Percentiles rank a stretch among this genome's conserved stretches.
These are phyloP conservation scores for Ctenicera cuprea DNA, from an alignment of 2,888 invertebrate species.

Conservation along the genomic window DNA sequence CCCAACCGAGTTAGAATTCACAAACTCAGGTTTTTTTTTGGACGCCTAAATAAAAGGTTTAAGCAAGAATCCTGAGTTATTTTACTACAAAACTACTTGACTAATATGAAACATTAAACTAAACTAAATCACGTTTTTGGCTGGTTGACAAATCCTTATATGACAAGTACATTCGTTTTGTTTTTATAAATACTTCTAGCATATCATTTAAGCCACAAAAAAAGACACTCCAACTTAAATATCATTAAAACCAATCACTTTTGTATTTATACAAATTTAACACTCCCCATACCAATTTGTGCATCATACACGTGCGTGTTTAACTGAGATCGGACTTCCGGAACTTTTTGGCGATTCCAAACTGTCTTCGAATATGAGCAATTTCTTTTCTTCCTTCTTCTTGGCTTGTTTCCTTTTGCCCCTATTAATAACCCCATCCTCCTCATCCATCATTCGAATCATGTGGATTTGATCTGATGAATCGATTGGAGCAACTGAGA, in stretches of 20 bases:
- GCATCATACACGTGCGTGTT: background rate
- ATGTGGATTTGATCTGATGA: conserved; percentile 84
- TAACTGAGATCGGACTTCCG: conserved; percentile 34
- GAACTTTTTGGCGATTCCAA: conserved; percentile 61
- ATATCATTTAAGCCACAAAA: background rate
- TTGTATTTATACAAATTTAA: background rate
- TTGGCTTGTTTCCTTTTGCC: conserved; percentile 64
- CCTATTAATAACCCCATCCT: conserved; percentile 80
- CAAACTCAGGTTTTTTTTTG: too few relatives aligned
- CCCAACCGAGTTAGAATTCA: too few relatives aligned
- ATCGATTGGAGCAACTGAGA: conserved; percentile 86
- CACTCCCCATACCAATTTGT: too few relatives aligned
- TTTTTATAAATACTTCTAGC: too few relatives aligned
- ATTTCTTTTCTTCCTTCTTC: conserved; percentile 72
- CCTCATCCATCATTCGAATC: conserved; percentile 85
- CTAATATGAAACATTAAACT: too few relatives aligned
- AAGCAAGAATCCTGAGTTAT: too few relatives aligned
- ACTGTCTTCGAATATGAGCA: conserved; percentile 70
- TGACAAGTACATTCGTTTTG: too few relatives aligned
- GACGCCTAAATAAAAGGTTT: too few relatives aligned
- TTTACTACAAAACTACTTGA: too few relatives aligned
- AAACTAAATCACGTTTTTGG: too few relatives aligned
- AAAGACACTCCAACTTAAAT: background rate
- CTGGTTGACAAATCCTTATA: too few relatives aligned
- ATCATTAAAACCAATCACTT: background rate